Percentiles rank a stretch among this genome's conserved stretches.
Conservation (phyloP, 2,888 invertebrate genomes). For the Drosophila antonietae region DNA sequence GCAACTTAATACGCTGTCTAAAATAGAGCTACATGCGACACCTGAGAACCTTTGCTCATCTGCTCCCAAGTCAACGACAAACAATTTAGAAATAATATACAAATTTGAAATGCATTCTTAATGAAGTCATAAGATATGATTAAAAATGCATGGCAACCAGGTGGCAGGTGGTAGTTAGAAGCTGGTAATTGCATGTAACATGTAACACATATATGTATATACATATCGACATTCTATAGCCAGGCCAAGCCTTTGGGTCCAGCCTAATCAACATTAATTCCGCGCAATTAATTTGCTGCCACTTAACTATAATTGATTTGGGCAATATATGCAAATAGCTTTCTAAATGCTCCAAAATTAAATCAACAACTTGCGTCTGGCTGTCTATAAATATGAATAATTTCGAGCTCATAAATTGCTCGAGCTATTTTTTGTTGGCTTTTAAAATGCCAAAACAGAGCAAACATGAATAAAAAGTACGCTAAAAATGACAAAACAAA, state of each 20-base stretch:
- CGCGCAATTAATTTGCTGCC: slow-evolving; percentile 14
- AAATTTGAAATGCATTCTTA: slow-evolving; percentile 73
- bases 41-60: neutral
- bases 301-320: slow-evolving; percentile 33
- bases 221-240: neutral
- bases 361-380: slow-evolving; percentile 17
- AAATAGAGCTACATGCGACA: neutral
- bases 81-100: slow-evolving; percentile 40
- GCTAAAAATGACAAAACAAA: slow-evolving; percentile 6
- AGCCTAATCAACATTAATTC: slow-evolving; percentile 1
- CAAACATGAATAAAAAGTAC: slow-evolving; percentile 22
- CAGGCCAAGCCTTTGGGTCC: neutral
- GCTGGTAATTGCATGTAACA: neutral
- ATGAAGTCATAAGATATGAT: slow-evolving; percentile 59
- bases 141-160: slow-evolving; percentile 40
- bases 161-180: slow-evolving; percentile 11
- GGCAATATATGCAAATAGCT: slow-evolving; percentile 27
- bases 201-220: neutral
- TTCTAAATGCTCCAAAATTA: slow-evolving; percentile 27
- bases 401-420: slow-evolving; percentile 20
- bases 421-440: slow-evolving; percentile 34
- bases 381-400: slow-evolving; percentile 26
- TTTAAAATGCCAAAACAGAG: slow-evolving; percentile 43
- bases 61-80: slow-evolving; percentile 21
- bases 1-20: slow-evolving; percentile 7